Base-by-base conservation (phyloP, 2,113 vertebrate species). In the Paratilapia polleni region DNA sequence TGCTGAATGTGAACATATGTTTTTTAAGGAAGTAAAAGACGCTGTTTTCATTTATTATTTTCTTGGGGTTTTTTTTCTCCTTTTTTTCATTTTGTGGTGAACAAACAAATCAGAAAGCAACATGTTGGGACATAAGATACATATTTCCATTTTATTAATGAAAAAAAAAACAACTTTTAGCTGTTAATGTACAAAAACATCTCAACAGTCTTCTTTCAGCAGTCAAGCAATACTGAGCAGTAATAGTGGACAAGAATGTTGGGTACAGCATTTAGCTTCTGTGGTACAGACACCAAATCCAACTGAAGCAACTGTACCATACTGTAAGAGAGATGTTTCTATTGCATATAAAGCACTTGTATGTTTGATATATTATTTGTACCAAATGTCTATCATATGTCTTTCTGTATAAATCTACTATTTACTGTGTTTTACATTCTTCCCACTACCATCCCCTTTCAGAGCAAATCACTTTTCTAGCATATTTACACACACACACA, bases 321-420 rank as follows among this genome's bases (percentile, higher is more conserved):
- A 22, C 15, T 28, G 17, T 12, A 20, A 81, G 56, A 81, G 58
- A 87, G 79, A 62, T 85, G 80, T 66, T 83, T 84, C 62, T 57
- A 60, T 83, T 87, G 77, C 52, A 49, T 93, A 87, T 74, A 93
- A 95, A 94, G 89, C 81, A 88, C 74, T 88, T 87, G 43, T 82
- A 90, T 80, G 87, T 86, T 84, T 82, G 74, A 94, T 91, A 89
- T 92, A 93, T 94, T 91, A 94, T 83, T 83, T 87, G 91, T 91
- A 92, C 89, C 91, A 84, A 52, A 77, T 87, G 31, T 75, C 59
- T 88, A 47, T 61, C 20, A 24, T 80, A 57, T 28, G 28, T 78
- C n/a, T 84, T 52, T 64, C 2, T 74, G 43, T 77, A 64, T 64
- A 64, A 90, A 85, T 78, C 41, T 64, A 70, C 63, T 78, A 87